Evolutionary conservation across 2,113 vertebrate species (phyloP), one percentile per base, ranked within the genome.

Genomic region (Macquaria ambigua): DNA sequence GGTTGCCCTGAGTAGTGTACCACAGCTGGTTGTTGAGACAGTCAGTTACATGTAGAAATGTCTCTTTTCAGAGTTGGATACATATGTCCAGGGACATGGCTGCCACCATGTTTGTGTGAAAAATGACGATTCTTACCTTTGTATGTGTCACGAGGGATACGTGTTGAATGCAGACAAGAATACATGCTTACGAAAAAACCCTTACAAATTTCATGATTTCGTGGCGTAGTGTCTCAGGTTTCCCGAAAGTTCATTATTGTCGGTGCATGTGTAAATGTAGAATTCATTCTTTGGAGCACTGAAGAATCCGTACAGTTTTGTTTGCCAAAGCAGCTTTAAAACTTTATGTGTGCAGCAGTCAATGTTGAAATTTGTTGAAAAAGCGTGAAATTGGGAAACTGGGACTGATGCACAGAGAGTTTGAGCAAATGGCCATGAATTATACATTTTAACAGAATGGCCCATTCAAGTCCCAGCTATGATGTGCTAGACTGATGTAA

Each of bases 21-120:
- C 12, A 34, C 46, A 52, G 4, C 4, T 72, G 20, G 70, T 25
- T 73, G 34, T 3, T 56, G 9, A 10, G 8, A 14, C 0, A 1
- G 41, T 74, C 25, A 52, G 6, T 87, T 28, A 69, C 11, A 31
- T 82, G 28, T 77, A 37, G 5, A 20, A 78, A n/a, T 76, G 50
- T 87, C 61, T 86, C 69, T 77, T 87, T 80, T 58, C 89, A 96
- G 95, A 91, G 86, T 28, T 74, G 1, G 93, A 96, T 76, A 63
- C 89, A 12, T 96, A 95, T 79, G 91, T 92, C 59, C 83, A 89
- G 34, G 92, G 91, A 90, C 96, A 94, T 0, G 92, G 92, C 18
- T 97, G 96, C 71, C 91, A 96, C 58, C 96, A 97, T 18, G 82
- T 95, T 68, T 97, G 95, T 84, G 91, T 94, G 82, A 93, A 81